A percentile compares a stretch with the other conserved stretches of the same genome.
Evolutionary conservation across 2,113 vertebrate genomes (phyloP).

Genomic region (Python bivittatus): DNA sequence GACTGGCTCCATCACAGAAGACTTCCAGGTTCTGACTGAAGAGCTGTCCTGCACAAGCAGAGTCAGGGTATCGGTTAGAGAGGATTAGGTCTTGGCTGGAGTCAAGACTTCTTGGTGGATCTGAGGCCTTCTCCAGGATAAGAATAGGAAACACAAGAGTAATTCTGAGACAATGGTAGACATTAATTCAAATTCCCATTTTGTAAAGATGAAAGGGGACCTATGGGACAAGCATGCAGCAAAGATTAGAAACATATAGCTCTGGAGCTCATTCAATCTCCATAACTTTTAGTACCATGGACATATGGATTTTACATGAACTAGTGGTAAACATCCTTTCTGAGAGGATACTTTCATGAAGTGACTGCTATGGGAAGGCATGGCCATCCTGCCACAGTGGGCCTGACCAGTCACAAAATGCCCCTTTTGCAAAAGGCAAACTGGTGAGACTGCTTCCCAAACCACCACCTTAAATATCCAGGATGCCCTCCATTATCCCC

Average conservation of each 20-base stretch:
- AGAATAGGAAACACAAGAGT: not conserved
- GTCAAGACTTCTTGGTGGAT: not conserved
- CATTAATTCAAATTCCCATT: not conserved
- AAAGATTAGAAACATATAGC: not conserved
- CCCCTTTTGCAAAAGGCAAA: too few species aligned
- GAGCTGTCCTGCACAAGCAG: constrained; percentile 67
- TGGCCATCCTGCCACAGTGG: too few species aligned
- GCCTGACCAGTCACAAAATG: too few species aligned
- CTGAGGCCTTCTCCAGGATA: not conserved
- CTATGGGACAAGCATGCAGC: not conserved
- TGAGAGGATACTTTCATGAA: too few species aligned
- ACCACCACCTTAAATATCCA: too few species aligned
- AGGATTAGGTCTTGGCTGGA: constrained; percentile 43
- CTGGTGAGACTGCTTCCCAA: too few species aligned
- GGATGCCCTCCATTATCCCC: too few species aligned
- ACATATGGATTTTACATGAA: too few species aligned
- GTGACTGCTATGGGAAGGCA: too few species aligned
- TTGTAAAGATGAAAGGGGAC: not conserved
- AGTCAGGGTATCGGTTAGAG: constrained; percentile 66
- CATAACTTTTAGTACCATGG: not conserved
- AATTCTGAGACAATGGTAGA: not conserved
- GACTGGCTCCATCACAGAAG: constrained; percentile 71
- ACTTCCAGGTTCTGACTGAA: constrained; percentile 68
- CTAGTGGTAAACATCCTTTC: too few species aligned
- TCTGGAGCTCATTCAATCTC: not conserved